Percentiles rank a stretch among this genome's conserved stretches.
Evolutionary conservation across 35 echinoderm and acorn worm genomes (phyloP).

Genomic region (Apostichopus parvimensis): DNA sequence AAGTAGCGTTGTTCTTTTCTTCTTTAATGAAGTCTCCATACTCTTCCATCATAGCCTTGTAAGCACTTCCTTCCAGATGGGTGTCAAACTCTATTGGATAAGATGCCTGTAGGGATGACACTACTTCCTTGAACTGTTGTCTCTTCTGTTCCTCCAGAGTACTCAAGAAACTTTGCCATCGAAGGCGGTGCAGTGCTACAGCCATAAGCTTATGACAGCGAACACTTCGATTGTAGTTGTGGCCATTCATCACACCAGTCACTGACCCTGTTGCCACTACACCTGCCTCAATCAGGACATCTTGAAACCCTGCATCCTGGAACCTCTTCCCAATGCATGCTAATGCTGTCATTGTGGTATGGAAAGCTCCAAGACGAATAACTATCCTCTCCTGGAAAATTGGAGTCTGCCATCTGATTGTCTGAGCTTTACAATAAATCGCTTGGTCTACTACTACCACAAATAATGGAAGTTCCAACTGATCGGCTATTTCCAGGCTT

Average conservation of each 20-base stretch:
- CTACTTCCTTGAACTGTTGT: background rate
- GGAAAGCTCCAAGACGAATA: slow-evolving; percentile 41
- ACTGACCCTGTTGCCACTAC: slow-evolving; percentile 73
- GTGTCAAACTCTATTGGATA: too few species aligned
- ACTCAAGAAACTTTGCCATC: background rate
- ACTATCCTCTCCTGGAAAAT: slow-evolving; percentile 42
- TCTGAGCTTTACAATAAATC: slow-evolving; percentile 62
- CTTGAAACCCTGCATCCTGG: slow-evolving; percentile 70
- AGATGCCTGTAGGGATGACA: too few species aligned
- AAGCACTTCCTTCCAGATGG: too few species aligned
- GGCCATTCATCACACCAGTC: slow-evolving; percentile 76
- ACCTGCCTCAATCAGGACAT: slow-evolving; percentile 78
- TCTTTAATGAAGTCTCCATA: too few species aligned
- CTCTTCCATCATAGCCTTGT: too few species aligned
- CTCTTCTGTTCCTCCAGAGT: too few species aligned
- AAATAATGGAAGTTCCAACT: background rate
- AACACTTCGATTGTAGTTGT: slow-evolving; percentile 79
- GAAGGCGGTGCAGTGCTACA: slow-evolving; percentile 48
- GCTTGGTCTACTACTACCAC: slow-evolving; percentile 36
- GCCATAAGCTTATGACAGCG: slow-evolving; percentile 72
- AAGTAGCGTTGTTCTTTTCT: too few species aligned
- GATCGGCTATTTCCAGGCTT: slow-evolving; percentile 47
- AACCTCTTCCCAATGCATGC: too few species aligned
- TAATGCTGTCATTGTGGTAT: slow-evolving; percentile 37
- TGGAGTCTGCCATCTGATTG: slow-evolving; percentile 69